Evolutionary conservation across 2,113 vertebrate genomes (phyloP), one percentile per base, ranked within the genome.

Genomic region (Lampris megalopsis): DNA sequence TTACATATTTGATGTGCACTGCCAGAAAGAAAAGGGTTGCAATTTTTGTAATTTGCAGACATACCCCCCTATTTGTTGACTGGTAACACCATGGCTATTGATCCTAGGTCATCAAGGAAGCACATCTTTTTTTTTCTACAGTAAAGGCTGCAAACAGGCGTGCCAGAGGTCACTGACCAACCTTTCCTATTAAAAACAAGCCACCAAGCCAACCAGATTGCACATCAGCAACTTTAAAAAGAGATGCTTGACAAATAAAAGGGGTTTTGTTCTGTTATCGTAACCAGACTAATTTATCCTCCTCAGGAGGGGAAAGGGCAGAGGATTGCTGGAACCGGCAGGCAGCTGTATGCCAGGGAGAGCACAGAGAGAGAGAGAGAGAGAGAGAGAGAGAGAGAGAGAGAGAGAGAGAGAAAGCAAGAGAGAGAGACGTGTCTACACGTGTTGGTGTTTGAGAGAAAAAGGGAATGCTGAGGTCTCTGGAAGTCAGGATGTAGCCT

Each of bases 401-500:
- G 50, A 10, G 41, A n/a, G 60, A 43, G 60, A 62, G 53, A 13
- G 40, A 43, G 41, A 43, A 4, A 43, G 42, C 9, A 7, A 45
- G 43, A 48, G 66, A 71, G 41, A 67, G 50, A 45, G 64, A 53
- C 24, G 24, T 24, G 24, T 24, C 24, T 24, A 24, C 24, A 24
- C 24, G 24, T 24, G 24, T 24, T 24, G 24, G 24, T 24, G 24
- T 24, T 24, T 24, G 59, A 69, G 36, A 41, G 54, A 48, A 42
- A 79, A 54, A 80, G 45, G 10, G 48, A 7, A 13, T n/a, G 9
- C 11, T 36, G 62, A 80, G 77, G 70, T 71, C 61, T 77, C 66
- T 61, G 64, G 61, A 53, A 77, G 73, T 84, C 84, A 80, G 78
- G 75, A 87, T 88, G 71, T 61, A 80, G 68, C 56, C 11, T 79